Base-by-base conservation (phyloP, 1,140 invertebrate genomes). In the Lepidurus apus region DNA sequence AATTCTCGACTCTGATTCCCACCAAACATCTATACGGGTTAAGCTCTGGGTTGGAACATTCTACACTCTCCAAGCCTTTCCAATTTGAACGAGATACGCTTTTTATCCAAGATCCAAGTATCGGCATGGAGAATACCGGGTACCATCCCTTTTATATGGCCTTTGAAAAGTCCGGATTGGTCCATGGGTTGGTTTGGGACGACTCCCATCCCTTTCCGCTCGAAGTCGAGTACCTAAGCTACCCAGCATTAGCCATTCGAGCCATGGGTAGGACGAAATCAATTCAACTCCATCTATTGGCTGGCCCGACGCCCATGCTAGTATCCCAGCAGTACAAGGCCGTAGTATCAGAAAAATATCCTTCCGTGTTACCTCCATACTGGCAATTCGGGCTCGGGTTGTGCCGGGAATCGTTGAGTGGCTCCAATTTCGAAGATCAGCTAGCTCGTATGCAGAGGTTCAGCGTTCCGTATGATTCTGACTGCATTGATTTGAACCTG, bases 351-450 rank as follows among this genome's bases (percentile, higher is more conserved):
- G 21, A 21, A 7, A 4, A 17, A 7, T 75, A 75, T 34, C 17
- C 42, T 7, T 34, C 43, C 7, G 73, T 87, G 74, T 75, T 87
- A 79, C 85, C 85, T 7, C 85, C 87, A 7, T 85, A 84, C 79
- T 87, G 87, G 87, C 82, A 83, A 13, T 82, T 85, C 26, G 87
- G 85, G 11, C 84, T 85, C 43, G 87, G 89, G 80, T 81, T 88
- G 0, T 89, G 87, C 78, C 85, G 86, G 21, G 76, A 74, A 26
- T 17, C 73, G 13, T 74, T 82, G 83, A 77, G 83, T 79, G 74
- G 75, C 82, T 11, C 74, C 74, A 65, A 82, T 83, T 17, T 84
- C 84, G 4, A 79, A 83, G 17, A 81, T 17, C 85, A 83, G 7
- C 10, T 84, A 84, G 2, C 79, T 83, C 8, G 80, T n/a, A 85